Evolutionary conservation across 2,113 vertebrate species (phyloP).

Genomic region (Indicator maculatus): DNA sequence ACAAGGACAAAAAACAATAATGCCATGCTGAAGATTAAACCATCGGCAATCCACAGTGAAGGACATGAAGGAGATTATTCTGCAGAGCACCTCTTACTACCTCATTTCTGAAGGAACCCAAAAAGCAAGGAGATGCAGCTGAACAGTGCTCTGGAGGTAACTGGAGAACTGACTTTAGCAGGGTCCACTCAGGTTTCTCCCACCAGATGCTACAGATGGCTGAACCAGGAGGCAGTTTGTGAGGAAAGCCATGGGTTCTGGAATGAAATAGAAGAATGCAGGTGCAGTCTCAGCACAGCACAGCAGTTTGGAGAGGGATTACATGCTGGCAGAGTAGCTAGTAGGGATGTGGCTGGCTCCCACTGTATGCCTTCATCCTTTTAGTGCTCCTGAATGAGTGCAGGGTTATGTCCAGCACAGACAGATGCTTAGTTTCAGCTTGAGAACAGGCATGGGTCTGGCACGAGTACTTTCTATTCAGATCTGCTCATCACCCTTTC

Average conservation of each 20-base stretch:
- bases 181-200: background rate
- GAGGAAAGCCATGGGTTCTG: background rate
- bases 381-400: background rate
- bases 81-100: background rate
- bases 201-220: background rate
- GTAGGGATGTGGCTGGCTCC: background rate
- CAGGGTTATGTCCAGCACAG: background rate
- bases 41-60: background rate
- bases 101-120: background rate
- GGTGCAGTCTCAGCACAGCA: slow-evolving; percentile 13
- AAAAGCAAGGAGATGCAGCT: background rate
- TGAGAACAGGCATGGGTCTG: background rate
- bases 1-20: no score
- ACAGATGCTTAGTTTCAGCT: background rate
- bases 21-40: background rate
- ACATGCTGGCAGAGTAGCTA: background rate
- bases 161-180: background rate
- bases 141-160: background rate
- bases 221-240: background rate
- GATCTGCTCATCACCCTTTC: background rate
- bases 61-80: background rate
- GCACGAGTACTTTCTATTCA: background rate
- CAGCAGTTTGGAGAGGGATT: background rate
- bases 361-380: background rate
- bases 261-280: background rate